Evolutionary conservation across 1,140 invertebrate genomes (phyloP).

Genomic region (Drosophila dunni): DNA sequence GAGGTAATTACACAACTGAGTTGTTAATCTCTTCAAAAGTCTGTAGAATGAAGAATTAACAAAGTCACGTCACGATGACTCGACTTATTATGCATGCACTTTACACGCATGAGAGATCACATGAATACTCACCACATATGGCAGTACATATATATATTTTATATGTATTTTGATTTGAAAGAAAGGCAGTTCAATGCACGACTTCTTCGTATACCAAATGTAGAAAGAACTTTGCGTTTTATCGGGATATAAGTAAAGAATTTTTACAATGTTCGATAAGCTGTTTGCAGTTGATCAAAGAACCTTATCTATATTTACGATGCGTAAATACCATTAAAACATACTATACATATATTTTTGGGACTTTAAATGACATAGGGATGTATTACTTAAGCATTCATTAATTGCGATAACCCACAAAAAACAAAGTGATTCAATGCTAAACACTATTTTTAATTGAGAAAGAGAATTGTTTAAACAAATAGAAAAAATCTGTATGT

Average conservation of each 20-base stretch:
- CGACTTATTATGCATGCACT: constrained; percentile 21
- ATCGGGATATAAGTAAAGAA: constrained; percentile 18
- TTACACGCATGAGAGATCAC: constrained; percentile 15
- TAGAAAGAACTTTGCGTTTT: neutral
- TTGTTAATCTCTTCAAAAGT: constrained; percentile 8
- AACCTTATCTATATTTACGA: constrained; percentile 16
- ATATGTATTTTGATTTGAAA: neutral
- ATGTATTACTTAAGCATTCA: constrained; percentile 32
- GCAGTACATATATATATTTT: constrained; percentile 1
- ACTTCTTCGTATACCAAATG: constrained; percentile 1
- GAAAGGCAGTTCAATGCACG: constrained; percentile 47
- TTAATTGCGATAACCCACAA: constrained; percentile 47
- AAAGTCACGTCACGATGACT: constrained; percentile 38
- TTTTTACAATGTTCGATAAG: constrained; percentile 28
- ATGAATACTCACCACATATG: constrained; percentile 13
- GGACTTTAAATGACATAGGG: constrained; percentile 37
- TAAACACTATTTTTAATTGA: constrained; percentile 11
- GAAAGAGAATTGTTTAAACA: constrained; percentile 37
- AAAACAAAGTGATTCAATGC: constrained; percentile 31
- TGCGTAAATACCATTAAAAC: neutral
- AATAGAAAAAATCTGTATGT: neutral
- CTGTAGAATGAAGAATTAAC: neutral
- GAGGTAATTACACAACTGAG: constrained; percentile 4
- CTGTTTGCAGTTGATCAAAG: constrained; percentile 4
- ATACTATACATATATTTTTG: constrained; percentile 9